These are phyloP conservation scores for Drosophila melanosoma DNA, from an alignment of 2,888 invertebrate species.

Conservation along the genomic window DNA sequence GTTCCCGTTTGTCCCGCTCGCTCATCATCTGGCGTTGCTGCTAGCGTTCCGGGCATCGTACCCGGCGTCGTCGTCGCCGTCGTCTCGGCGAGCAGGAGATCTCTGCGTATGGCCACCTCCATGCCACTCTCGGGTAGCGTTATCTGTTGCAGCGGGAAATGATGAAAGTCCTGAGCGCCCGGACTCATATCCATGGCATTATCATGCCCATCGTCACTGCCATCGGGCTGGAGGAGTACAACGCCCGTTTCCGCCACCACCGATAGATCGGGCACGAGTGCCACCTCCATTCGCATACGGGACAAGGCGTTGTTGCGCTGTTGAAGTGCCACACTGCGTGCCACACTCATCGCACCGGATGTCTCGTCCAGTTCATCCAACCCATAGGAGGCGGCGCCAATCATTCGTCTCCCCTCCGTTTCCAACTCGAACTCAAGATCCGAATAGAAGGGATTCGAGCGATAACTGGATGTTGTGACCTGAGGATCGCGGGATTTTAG, in stretches of 20 bases:
- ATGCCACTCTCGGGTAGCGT: constrained; percentile 83
- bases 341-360: constrained; percentile 64
- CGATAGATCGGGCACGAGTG: constrained; percentile 85
- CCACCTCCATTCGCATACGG: constrained; percentile 84
- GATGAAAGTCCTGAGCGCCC: constrained; percentile 77
- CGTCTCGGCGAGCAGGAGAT: constrained; percentile 76
- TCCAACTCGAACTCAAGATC: constrained; percentile 92
- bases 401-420: constrained; percentile 78
- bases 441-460: constrained; percentile 88
- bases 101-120: constrained; percentile 84
- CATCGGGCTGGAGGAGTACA: constrained; percentile 80
- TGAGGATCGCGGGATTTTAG: constrained; percentile 87
- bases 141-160: constrained; percentile 83
- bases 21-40: not conserved
- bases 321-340: constrained; percentile 41
- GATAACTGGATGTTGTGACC: constrained; percentile 86
- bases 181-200: constrained; percentile 73
- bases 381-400: constrained; percentile 84
- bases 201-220: constrained; percentile 77
- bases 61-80: constrained; percentile 43
- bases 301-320: constrained; percentile 47
- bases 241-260: constrained; percentile 84
- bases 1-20: constrained; percentile 55
- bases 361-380: constrained; percentile 70
- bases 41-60: constrained; percentile 12